Evolutionary conservation across 2,797 vertebrate species (phyloP).

Genomic region (Manis pentadactyla): DNA sequence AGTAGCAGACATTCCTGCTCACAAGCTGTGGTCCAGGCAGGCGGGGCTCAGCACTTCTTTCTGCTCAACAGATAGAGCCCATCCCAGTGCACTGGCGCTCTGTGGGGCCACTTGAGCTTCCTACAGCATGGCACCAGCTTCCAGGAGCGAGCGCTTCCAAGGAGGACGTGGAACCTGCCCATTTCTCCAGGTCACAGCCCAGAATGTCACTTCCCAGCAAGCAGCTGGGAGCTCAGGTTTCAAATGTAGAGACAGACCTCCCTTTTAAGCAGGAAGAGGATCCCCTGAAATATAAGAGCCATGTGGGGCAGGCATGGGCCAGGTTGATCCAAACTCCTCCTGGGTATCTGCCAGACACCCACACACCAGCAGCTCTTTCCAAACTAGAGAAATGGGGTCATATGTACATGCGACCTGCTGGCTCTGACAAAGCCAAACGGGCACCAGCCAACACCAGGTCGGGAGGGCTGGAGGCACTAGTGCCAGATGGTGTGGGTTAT

Average conservation of each 20-base stretch:
- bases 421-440: no score
- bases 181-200: not conserved
- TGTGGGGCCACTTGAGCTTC: not conserved
- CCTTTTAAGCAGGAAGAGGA: not conserved
- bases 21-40: not conserved
- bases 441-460: no score
- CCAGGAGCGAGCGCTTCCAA: not conserved
- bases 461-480: no score
- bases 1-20: not conserved
- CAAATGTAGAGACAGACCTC: not conserved
- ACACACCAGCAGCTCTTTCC: not conserved
- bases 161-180: not conserved
- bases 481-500: no score
- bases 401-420: no score
- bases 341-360: not conserved
- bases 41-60: not conserved
- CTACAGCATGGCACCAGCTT: not conserved
- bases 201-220: not conserved
- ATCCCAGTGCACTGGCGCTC: not conserved
- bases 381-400: not conserved
- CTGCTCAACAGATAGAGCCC: not conserved
- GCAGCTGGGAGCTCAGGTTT: not conserved
- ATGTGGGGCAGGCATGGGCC: fast-evolving
- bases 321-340: no score
- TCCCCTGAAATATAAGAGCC: not conserved